Evolutionary conservation across 1,140 invertebrate species (phyloP).

Genomic region (Drosophila ficusphila): DNA sequence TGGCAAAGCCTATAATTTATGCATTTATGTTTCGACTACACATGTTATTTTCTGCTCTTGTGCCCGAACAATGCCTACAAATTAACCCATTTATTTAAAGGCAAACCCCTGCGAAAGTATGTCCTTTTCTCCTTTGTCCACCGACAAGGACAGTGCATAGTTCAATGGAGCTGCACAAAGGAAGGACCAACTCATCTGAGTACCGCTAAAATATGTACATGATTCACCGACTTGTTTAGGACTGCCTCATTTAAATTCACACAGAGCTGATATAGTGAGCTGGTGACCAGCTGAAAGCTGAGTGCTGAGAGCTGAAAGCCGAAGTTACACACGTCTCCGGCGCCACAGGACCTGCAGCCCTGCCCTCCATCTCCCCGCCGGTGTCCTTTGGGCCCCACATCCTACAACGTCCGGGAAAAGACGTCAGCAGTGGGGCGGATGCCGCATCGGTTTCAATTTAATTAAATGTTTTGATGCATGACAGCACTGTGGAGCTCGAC

Average conservation of each 20-base stretch:
- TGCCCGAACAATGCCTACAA: not conserved
- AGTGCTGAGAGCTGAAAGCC: slow-evolving; percentile 6
- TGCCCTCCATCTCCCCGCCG: not conserved
- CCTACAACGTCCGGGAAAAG: slow-evolving; percentile 7
- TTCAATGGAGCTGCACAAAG: slow-evolving; percentile 33
- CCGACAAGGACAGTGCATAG: slow-evolving; percentile 28
- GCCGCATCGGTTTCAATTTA: slow-evolving; percentile 71
- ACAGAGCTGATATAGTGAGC: slow-evolving; percentile 23
- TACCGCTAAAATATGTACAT: slow-evolving; percentile 72
- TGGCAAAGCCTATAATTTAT: not conserved
- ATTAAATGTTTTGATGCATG: slow-evolving; percentile 82
- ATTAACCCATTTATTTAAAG: not conserved
- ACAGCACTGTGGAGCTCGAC: slow-evolving; percentile 42
- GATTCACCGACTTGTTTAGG: slow-evolving; percentile 61
- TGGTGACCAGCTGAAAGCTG: slow-evolving; percentile 27
- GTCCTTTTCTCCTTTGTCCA: slow-evolving; percentile 7
- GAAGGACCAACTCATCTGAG: slow-evolving; percentile 26
- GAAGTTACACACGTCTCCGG: slow-evolving; percentile 43
- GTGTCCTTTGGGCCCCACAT: not conserved
- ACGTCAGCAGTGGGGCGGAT: slow-evolving; percentile 35
- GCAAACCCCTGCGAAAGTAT: not conserved
- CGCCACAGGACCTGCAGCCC: slow-evolving; percentile 23
- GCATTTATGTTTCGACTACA: not conserved
- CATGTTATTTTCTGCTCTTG: not conserved
- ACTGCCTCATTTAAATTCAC: slow-evolving; percentile 75